Evolutionary conservation across 2,113 vertebrate genomes (phyloP), one percentile per base, ranked within the genome.

Genomic region (Apeltes quadracus): DNA sequence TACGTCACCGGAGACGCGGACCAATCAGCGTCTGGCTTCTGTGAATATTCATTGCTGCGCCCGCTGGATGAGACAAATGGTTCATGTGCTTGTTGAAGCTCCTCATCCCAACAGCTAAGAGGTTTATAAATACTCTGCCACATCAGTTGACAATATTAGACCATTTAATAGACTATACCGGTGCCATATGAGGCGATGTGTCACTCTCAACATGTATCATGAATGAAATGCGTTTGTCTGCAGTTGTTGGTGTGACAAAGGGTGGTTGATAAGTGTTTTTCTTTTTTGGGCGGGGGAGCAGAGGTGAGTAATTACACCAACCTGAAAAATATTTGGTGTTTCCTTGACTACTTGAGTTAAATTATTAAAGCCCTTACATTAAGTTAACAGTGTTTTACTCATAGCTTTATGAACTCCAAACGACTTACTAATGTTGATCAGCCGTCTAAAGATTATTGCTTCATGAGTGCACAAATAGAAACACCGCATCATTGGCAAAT

Each of bases 11-110:
- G 8, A 36, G 9, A 29, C 65, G 36, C 27, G 4, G 43, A 27
- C 92, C 89, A 93, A 94, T 92, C 86, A 79, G 64, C 62, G 76
- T 2, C 29, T 2, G 10, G 8, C 1, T n/a, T 0, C 0, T 4
- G 15, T 74, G 69, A 72, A 76, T 77, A 84, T 77, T 81, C 59
- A 85, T 67, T 22, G 0, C 1, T 1, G 2, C n/a, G 7, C 7
- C 18, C 16, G 20, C 14, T 29, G 34, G 36, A 56, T 2, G 16
- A 51, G 53, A 41, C 73, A 59, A 79, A 80, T 59, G 25, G 29
- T 61, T 66, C 25, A 16, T 51, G 23, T 55, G 22, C 14, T 13
- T 15, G 2, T 54, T 66, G n/a, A 20, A 16, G 44, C 16, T 25
- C 4, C 10, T 32, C 50, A 66, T 8, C 27, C 0, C 32, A 65